A percentile compares a stretch with the other conserved stretches of the same genome.
phyloP scores from a whole-genome alignment of 2,888 invertebrate genomes.

The Deilephila porcellus region DNA sequence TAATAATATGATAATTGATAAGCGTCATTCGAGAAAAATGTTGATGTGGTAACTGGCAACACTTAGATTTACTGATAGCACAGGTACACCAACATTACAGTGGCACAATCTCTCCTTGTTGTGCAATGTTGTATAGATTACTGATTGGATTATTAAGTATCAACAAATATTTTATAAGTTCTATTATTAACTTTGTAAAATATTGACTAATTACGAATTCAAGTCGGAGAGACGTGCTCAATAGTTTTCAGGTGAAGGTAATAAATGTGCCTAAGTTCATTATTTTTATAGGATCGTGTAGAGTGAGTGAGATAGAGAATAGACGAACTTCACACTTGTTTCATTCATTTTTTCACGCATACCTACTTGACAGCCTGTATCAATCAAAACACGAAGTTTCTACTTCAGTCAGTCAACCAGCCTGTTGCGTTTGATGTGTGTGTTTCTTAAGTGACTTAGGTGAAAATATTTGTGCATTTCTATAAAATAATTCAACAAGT shows the following conservation, averaged over 20 bases:
- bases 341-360: slow-evolving; percentile 52
- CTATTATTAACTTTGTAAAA: not conserved
- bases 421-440: slow-evolving; percentile 51
- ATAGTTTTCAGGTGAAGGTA: not conserved
- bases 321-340: slow-evolving; percentile 58
- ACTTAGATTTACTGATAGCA: slow-evolving; percentile 5
- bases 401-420: slow-evolving; percentile 50
- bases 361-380: slow-evolving; percentile 35
- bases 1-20: too few relatives aligned
- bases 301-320: slow-evolving; percentile 42
- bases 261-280: not conserved
- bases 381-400: slow-evolving; percentile 61
- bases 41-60: not conserved
- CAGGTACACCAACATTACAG: slow-evolving; percentile 12
- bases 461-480: slow-evolving; percentile 44
- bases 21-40: too few relatives aligned
- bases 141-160: not conserved
- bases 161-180: not conserved
- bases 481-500: slow-evolving; percentile 45
- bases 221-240: not conserved
- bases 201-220: not conserved
- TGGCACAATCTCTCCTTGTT: slow-evolving; percentile 13
- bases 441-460: slow-evolving; percentile 12
- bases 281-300: slow-evolving; percentile 29
- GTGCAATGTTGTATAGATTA: slow-evolving; percentile 21